Percentiles rank a stretch among this genome's conserved stretches.
phyloP scores from a whole-genome alignment of 2,113 vertebrate genomes.

The Emydura subglobosa region DNA sequence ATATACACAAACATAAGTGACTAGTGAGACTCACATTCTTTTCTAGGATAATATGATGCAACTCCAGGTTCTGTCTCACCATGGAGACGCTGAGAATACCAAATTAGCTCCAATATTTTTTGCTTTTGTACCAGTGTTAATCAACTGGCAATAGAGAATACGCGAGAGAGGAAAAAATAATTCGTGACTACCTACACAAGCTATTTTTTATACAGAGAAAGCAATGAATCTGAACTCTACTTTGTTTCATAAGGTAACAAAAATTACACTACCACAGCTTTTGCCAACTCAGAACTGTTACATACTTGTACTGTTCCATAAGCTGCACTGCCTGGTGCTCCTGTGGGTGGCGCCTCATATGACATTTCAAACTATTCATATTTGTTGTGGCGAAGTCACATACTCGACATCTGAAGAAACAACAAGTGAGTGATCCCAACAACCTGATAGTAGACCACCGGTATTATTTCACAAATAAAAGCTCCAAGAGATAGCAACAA shows the following conservation, averaged over 20 bases:
- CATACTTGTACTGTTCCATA: constrained; percentile 89
- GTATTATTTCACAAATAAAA: not conserved
- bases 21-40: not conserved
- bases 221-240: not conserved
- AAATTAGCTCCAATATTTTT: not conserved
- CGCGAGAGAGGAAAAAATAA: not conserved
- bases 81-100: not conserved
- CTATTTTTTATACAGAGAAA: not conserved
- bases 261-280: not conserved
- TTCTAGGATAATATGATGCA: not conserved
- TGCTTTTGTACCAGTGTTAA: not conserved
- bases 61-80: not conserved
- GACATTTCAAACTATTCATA: constrained; percentile 91
- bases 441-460: not conserved
- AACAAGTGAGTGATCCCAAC: constrained; percentile 58
- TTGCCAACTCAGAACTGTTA: constrained; percentile 38
- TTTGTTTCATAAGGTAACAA: not conserved
- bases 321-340: constrained; percentile 89
- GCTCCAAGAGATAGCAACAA: not conserved
- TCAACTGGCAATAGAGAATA: not conserved
- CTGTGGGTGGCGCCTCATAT: constrained; percentile 89
- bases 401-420: constrained; percentile 80
- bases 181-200: not conserved
- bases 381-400: constrained; percentile 91
- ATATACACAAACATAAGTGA: not conserved